Percentiles rank a stretch among this genome's conserved stretches.
Evolutionary conservation across 2,888 invertebrate genomes (phyloP).

Genomic region (Lysandra coridon): DNA sequence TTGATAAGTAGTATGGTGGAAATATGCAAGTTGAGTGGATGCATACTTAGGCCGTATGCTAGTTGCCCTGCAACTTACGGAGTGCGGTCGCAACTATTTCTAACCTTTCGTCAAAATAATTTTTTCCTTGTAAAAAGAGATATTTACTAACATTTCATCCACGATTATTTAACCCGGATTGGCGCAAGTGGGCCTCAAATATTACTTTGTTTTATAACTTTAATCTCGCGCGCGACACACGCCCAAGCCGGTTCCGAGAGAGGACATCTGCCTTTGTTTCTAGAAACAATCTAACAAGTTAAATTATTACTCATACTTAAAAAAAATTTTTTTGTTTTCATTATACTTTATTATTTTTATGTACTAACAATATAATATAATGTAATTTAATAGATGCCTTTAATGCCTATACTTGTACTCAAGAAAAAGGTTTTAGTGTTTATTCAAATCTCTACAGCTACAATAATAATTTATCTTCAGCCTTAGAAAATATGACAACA

Average conservation of each 20-base stretch:
- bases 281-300: constrained; percentile 23
- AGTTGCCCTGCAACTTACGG: no score
- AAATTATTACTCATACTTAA: not conserved
- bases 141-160: not conserved
- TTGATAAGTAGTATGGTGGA: not conserved
- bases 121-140: not conserved
- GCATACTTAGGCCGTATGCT: no score
- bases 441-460: no score
- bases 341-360: no score
- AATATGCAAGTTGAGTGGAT: no score
- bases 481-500: no score
- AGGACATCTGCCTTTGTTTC: constrained; percentile 14
- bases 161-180: not conserved
- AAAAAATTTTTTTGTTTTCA: not conserved
- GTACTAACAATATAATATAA: no score
- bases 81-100: not conserved
- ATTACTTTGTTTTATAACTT: not conserved
- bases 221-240: not conserved
- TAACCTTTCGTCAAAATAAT: not conserved
- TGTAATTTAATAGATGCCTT: no score
- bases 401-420: no score
- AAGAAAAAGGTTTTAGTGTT: no score
- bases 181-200: not conserved
- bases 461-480: no score
- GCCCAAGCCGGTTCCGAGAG: constrained; percentile 18